Evolutionary conservation across 2,797 vertebrate species (phyloP).

Genomic region (Danio albolineatus): DNA sequence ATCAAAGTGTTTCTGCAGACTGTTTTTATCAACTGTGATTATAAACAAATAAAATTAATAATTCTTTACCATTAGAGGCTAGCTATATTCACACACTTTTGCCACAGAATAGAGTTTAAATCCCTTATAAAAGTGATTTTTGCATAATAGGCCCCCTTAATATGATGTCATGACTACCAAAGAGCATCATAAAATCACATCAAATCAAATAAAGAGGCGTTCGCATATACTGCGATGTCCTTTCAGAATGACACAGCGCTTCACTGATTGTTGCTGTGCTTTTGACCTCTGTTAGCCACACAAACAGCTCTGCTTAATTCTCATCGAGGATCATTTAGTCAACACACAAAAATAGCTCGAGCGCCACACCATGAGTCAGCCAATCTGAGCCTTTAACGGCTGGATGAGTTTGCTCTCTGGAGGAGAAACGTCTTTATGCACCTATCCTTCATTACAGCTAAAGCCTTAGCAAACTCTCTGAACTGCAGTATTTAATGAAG

Average conservation of each 20-base stretch:
- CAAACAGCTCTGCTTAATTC: constrained; percentile 21
- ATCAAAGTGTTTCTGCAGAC: too few species aligned
- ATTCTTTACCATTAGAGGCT: too few species aligned
- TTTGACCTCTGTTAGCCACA: constrained; percentile 14
- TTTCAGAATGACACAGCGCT: background rate
- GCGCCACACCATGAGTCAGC: constrained; percentile 8
- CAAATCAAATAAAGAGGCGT: constrained; percentile 3
- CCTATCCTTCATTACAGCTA: background rate
- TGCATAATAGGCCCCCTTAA: too few species aligned
- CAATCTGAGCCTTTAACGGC: background rate
- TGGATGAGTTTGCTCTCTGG: background rate
- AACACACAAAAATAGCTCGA: constrained; percentile 16
- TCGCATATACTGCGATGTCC: background rate
- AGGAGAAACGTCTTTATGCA: background rate
- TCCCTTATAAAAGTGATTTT: too few species aligned
- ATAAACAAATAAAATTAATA: too few species aligned
- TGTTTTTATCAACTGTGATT: too few species aligned
- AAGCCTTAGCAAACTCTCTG: background rate
- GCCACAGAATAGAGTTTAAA: too few species aligned
- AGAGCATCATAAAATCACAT: background rate
- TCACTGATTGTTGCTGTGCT: background rate
- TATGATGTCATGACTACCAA: background rate
- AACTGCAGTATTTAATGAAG: background rate
- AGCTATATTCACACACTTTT: too few species aligned
- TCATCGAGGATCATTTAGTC: constrained; percentile 26